Base-by-base conservation (phyloP, 2,797 vertebrate genomes). In the Rhadinocentrus ornatus region DNA sequence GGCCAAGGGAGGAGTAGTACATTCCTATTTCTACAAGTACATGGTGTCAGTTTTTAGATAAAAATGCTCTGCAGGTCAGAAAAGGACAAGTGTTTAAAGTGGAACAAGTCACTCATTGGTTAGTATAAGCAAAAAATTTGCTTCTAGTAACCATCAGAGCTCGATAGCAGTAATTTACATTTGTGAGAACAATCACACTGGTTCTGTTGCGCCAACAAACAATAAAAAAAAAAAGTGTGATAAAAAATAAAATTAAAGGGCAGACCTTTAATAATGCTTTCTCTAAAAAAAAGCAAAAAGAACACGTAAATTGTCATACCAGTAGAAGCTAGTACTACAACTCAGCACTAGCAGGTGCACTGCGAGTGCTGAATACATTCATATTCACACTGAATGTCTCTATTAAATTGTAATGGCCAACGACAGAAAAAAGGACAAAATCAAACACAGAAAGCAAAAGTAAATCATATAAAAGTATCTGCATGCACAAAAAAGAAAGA, bases 121-220 rank as follows among this genome's bases (percentile, higher is more conserved):
- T 50, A n/a, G 46, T 6, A 46, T 32, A 62, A 48, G 46, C 32
- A 53, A n/a, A 69, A 31, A 18, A 24, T 24, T 4, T 34, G 54
- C 44, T n/a, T 31, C 22, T 10, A 41, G 12, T 32, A 22, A 9
- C 1, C 4, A 27, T 59, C 12, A 54, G 52, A 39, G 9, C 7
- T 32, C 4, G 2, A 29, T 0, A 7, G 41, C 26, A 37, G 13
- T 26, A 57, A 32, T 68, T 68, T 55, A 62, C 52, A 75, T 10
- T 46, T 81, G 13, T 20, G 27, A 15, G 22, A 70, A 62, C 56
- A 82, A 57, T 74, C 66, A 76, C 62, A 78, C 76, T 70, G 84
- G 78, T 86, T 88, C 81, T 82, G 12, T 78, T 73, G 68, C 66
- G 78, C 77, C 82, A 84, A 85, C 41, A 22, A 1, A 41, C 69